Percentiles rank a stretch among this genome's conserved stretches.
Evolutionary conservation across 53 echinoderm and acorn worm species (phyloP).

Genomic region (Paelopatides confundens): DNA sequence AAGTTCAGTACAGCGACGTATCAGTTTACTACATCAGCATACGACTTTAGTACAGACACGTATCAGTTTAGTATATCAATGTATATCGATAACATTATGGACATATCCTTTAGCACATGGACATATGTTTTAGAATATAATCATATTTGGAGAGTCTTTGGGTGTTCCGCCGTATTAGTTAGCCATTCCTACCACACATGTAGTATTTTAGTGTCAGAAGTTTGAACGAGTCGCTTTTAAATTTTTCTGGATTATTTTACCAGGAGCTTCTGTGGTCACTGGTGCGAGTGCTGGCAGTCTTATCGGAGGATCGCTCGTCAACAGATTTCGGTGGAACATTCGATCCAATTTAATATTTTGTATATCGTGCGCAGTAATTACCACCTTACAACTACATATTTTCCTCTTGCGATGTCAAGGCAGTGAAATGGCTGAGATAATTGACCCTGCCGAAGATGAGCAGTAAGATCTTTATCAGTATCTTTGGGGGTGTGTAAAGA

Average conservation of each 20-base stretch:
- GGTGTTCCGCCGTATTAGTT: no score
- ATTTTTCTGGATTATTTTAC: background rate
- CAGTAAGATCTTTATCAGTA: background rate
- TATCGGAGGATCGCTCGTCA: constrained; percentile 70
- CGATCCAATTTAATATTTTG: constrained; percentile 48
- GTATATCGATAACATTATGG: no score
- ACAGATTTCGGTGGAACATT: constrained; percentile 65
- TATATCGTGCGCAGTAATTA: background rate
- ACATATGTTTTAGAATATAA: no score
- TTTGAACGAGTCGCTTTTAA: background rate
- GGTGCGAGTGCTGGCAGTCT: constrained; percentile 60
- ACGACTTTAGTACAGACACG: no score
- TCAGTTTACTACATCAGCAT: no score
- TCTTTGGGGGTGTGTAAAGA: no score
- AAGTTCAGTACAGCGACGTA: no score
- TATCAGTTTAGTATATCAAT: no score
- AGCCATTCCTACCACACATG: no score
- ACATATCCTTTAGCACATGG: no score
- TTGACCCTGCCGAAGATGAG: background rate
- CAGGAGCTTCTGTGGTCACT: constrained; percentile 61
- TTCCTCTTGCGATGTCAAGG: constrained; percentile 60
- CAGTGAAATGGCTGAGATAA: constrained; percentile 23
- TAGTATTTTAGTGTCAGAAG: background rate
- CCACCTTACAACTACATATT: background rate
- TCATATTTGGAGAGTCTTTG: no score